phyloP scores from a whole-genome alignment of 2,888 invertebrate species.

The Polydrusus cervinus region DNA sequence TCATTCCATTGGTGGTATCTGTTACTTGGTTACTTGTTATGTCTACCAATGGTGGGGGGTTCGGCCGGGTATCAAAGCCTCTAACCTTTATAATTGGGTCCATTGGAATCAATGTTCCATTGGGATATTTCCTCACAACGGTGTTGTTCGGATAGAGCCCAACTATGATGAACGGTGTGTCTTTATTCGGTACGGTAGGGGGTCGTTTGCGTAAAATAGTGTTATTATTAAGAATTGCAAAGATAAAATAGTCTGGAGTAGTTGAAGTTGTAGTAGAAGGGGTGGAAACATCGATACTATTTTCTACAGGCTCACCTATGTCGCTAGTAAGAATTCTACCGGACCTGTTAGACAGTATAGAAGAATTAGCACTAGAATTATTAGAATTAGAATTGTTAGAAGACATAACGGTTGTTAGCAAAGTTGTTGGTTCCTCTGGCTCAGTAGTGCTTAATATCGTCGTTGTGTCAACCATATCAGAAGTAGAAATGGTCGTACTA shows the following conservation, averaged over 20 bases:
- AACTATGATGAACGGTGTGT: constrained; percentile 83
- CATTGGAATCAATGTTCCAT: constrained; percentile 85
- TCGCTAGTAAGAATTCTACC: constrained; percentile 62
- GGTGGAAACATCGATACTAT: constrained; percentile 60
- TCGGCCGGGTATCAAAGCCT: constrained; percentile 76
- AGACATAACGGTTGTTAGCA: constrained; percentile 38
- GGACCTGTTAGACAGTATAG: constrained; percentile 57
- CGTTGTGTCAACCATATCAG: constrained; percentile 39
- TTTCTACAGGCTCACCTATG: constrained; percentile 59
- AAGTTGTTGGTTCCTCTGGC: constrained; percentile 28
- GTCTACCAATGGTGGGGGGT: constrained; percentile 75
- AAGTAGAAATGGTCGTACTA: constrained; percentile 40
- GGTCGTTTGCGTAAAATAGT: constrained; percentile 85
- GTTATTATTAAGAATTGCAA: constrained; percentile 85
- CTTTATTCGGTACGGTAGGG: constrained; percentile 79
- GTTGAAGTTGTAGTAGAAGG: constrained; percentile 58
- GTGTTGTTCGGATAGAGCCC: constrained; percentile 87
- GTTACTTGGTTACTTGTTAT: constrained; percentile 80
- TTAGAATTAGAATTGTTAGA: constrained; percentile 30
- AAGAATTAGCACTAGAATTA: constrained; percentile 20
- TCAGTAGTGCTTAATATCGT: constrained; percentile 27
- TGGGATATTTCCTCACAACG: constrained; percentile 85
- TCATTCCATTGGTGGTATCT: constrained; percentile 57
- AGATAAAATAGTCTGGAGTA: constrained; percentile 80
- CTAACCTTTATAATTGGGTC: constrained; percentile 71